Evolutionary conservation across 2,888 invertebrate species (phyloP).

Genomic region (Drosophila neonasuta): DNA sequence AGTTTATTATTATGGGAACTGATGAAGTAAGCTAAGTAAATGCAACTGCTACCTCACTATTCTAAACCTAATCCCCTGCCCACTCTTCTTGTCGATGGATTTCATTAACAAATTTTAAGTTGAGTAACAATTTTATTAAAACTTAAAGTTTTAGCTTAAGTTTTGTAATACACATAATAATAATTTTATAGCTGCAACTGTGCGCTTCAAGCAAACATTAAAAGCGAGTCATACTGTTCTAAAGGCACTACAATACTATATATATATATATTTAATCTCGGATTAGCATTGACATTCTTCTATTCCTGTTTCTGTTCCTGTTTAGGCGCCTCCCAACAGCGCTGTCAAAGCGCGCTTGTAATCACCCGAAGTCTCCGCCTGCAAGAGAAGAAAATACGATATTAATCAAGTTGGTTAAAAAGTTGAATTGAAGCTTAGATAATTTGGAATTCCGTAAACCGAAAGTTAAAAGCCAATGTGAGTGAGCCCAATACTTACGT

Average conservation of each 20-base stretch:
- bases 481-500: slow-evolving; percentile 62
- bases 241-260: slow-evolving; percentile 28
- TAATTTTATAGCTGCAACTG: slow-evolving; percentile 48
- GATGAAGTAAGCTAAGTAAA: too few relatives aligned
- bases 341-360: slow-evolving; percentile 84
- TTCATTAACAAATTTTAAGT: neutral
- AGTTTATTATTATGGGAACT: too few relatives aligned
- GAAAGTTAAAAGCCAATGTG: slow-evolving; percentile 20
- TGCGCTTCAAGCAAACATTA: slow-evolving; percentile 47
- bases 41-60: too few relatives aligned
- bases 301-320: neutral
- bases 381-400: slow-evolving; percentile 23
- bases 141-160: neutral
- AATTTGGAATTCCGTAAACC: slow-evolving; percentile 40
- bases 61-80: too few relatives aligned
- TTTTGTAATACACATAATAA: slow-evolving; percentile 6
- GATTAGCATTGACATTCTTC: neutral
- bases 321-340: slow-evolving; percentile 79
- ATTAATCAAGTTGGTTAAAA: neutral
- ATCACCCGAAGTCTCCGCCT: slow-evolving; percentile 84
- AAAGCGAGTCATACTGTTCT: slow-evolving; percentile 37
- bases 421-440: neutral
- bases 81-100: too few relatives aligned
- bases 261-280: neutral
- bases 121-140: neutral